A percentile compares a stretch with the other conserved stretches of the same genome.
These are phyloP conservation scores for Lampris megalopsis DNA, from an alignment of 2,113 vertebrate genomes.

Conservation along the genomic window DNA sequence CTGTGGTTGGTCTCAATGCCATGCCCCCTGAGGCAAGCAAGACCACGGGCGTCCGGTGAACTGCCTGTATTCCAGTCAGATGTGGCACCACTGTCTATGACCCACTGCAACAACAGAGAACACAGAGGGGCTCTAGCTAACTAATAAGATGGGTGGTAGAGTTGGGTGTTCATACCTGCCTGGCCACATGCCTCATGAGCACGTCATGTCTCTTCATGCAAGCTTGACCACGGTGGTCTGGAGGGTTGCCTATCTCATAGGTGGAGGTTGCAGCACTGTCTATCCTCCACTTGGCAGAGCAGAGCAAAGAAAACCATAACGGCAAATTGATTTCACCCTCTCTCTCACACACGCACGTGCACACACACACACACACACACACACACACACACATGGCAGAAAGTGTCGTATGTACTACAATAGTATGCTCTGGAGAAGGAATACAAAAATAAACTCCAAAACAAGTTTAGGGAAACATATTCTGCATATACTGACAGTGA, in stretches of 20 bases:
- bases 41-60: constrained; percentile 89
- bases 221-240: constrained; percentile 92
- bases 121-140: constrained; percentile 78
- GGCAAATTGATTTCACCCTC: constrained; percentile 40
- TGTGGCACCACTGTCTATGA: constrained; percentile 95
- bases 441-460: too few species aligned
- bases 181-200: constrained; percentile 91
- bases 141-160: constrained; percentile 62
- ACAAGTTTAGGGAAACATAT: neutral
- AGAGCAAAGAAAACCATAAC: constrained; percentile 51
- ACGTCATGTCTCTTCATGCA: constrained; percentile 94
- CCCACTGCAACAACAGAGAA: constrained; percentile 96
- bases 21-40: constrained; percentile 92
- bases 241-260: constrained; percentile 95
- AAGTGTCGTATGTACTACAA: neutral
- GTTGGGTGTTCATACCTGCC: constrained; percentile 89
- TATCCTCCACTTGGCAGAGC: constrained; percentile 94
- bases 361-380: constrained; percentile 19
- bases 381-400: neutral
- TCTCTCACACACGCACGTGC: constrained; percentile 19
- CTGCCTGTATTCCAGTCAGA: constrained; percentile 97
- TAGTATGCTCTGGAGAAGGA: neutral
- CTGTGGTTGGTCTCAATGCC: constrained; percentile 92
- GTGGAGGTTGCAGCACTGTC: constrained; percentile 98
- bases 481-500: neutral